Conservation (phyloP, 2,888 invertebrate species). For the Dicyrtoma fusca region DNA sequence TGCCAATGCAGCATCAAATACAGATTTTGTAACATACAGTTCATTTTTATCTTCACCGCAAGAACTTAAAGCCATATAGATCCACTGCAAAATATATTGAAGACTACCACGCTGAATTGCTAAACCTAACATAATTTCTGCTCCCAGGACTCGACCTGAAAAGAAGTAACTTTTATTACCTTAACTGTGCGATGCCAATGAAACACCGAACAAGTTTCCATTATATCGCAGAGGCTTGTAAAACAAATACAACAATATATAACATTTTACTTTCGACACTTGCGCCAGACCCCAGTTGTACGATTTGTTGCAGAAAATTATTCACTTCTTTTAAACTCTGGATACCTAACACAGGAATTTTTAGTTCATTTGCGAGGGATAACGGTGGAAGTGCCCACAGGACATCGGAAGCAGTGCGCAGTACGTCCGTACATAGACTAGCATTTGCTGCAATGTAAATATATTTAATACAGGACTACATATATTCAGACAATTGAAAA, state of each 20-base stretch:
- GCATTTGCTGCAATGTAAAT: constrained; percentile 53
- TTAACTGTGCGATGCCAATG: neutral
- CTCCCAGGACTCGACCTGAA: constrained; percentile 59
- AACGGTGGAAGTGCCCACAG: constrained; percentile 65
- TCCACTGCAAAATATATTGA: constrained; percentile 67
- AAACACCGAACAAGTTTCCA: neutral
- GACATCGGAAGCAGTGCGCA: constrained; percentile 65
- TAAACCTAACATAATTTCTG: constrained; percentile 65
- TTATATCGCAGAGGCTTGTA: no score
- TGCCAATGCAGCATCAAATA: constrained; percentile 46
- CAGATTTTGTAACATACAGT: constrained; percentile 44
- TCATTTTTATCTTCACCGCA: constrained; percentile 46
- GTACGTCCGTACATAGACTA: constrained; percentile 66
- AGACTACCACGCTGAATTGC: constrained; percentile 67
- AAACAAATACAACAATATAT: neutral
- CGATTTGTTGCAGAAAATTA: constrained; percentile 63
- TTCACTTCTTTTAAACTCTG: constrained; percentile 65
- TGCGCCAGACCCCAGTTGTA: constrained; percentile 63
- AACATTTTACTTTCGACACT: constrained; percentile 60
- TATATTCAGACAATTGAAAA: constrained; percentile 31
- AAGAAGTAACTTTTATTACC: neutral
- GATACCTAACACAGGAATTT: constrained; percentile 63
- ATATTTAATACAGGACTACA: constrained; percentile 15
- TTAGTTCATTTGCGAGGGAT: constrained; percentile 66
- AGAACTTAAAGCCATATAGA: constrained; percentile 65